Evolutionary conservation across 2,797 vertebrate genomes (phyloP), one percentile per base, ranked within the genome.

Genomic region (Luscinia megarhynchos): DNA sequence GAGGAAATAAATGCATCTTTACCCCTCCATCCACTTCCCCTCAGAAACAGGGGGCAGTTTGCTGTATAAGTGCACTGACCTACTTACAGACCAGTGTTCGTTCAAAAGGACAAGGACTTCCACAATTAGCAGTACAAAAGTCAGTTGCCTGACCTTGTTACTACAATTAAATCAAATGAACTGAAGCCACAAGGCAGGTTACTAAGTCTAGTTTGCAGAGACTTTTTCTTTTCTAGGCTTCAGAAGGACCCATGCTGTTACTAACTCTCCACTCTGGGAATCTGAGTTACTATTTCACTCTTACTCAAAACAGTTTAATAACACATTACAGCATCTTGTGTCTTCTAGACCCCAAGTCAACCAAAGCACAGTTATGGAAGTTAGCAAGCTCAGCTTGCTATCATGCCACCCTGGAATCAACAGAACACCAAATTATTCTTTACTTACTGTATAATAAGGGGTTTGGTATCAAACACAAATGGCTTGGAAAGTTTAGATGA

Each of bases 381-480:
- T 69, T 87, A 67, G 27, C 41, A 90, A 70, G 27, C 34, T 73
- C 62, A 92, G 72, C 30, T 59, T 62, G 27, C 29, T 70, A 57
- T 20, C 53, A 11, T 6, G 12, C 68, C 34, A 72, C 32, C 27
- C 67, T 34, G 61, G 54, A 74, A 86, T 68, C 27, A 91, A 55
- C 32, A 89, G 58, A 84, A 57, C 43, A 84, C 58, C 15, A 38
- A 92, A 36, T 64, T 36, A 67, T 76, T 79, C 80, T 82, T 86
- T 59, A 98, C 99, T 99, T 98, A 99, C 99, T 99, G 99, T 95
- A 99, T 51, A 94, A 99, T 98, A 91, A 99, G 98, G 9, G 99
- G 98, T 80, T 98, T 98, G 93, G 98, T 98, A 96, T 99, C 98
- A 20, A 99, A 99, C 82, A 97, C 94, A 95, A 99, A 99, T 29